Base-by-base conservation (phyloP, 2,113 vertebrate species). In the Brachirus orientalis region DNA sequence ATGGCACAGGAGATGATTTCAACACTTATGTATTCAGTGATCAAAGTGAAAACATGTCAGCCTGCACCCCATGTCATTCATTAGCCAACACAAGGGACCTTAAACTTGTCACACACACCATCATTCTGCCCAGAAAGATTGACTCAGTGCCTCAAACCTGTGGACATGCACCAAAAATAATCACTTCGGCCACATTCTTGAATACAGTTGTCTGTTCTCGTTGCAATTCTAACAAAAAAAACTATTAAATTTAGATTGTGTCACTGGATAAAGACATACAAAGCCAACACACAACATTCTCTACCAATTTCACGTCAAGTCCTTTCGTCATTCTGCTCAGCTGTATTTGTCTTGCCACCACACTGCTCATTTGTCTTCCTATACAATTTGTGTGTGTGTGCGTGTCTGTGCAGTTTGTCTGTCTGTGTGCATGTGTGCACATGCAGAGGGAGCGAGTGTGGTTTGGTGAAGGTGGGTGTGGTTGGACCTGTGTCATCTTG, bases 71-170 rank as follows among this genome's bases (percentile, higher is more conserved):
- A 3, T 69, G 66, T 57, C 22, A 67, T 58, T 61, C 51, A 58
- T 82, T 54, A 46, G 55, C 45, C 56, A 64, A 43, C n/a, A 54
- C 17, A 72, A 51, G 35, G 47, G 48, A 63, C 60, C 40, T 19
- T 47, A 45, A 35, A 44, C 52, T 52, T 44, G 19, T 50, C 68
- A 63, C n/a, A n/a, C n/a, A n/a, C n/a, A n/a, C n/a, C n/a, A 72
- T 44, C 65, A 54, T 46, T 69, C 60, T n/a, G 57, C 74, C 74
- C 75, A 70, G 77, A 64, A 67, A 68, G 57, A 77, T 72, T 72
- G 43, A 85, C 82, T 71, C 19, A 74, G 28, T 69, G 19, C 22
- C 55, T 77, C 50, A 72, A 73, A 79, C 45, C 14, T 55, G 63
- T 56, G 62, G 63, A 74, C 36, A 11, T 17, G 3, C 36, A 55